Evolutionary conservation across 2,888 invertebrate species (phyloP).

Genomic region (Ditylenchus weischeri): DNA sequence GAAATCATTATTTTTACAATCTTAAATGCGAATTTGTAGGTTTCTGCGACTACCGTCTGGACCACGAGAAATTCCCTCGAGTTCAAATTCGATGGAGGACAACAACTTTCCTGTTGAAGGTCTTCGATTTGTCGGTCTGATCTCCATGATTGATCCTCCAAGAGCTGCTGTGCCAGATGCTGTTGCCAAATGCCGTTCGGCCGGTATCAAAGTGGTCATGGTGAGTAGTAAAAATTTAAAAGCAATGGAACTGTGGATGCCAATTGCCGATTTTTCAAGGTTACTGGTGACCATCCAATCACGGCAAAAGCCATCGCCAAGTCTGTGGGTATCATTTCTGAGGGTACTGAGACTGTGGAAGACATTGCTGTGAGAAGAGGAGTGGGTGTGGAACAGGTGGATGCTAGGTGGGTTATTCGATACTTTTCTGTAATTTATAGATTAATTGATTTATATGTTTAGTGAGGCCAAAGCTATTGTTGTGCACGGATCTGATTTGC

Average conservation of each 20-base stretch:
- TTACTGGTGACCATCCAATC: conserved; percentile 66
- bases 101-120: conserved; percentile 63
- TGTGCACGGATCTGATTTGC: conserved; percentile 54
- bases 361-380: conserved; percentile 76
- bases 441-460: neutral
- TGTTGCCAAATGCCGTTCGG: conserved; percentile 60
- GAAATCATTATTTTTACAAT: too few relatives aligned
- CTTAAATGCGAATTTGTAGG: conserved; percentile 52
- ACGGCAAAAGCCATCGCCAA: conserved; percentile 56
- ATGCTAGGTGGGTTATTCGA: conserved; percentile 25
- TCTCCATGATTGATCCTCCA: conserved; percentile 62
- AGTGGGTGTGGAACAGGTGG: conserved; percentile 75
- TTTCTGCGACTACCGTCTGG: conserved; percentile 88
- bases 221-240: conserved; percentile 10
- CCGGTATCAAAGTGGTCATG: conserved; percentile 57
- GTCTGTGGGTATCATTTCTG: conserved; percentile 64
- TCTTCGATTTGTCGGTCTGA: conserved; percentile 60
- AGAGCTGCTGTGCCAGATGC: conserved; percentile 61
- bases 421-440: neutral
- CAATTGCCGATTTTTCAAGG: conserved; percentile 60
- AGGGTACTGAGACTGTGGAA: conserved; percentile 63
- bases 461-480: conserved; percentile 59
- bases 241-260: conserved; percentile 49
- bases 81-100: conserved; percentile 70
- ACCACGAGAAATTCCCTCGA: conserved; percentile 83